Base-by-base conservation (phyloP, 1,140 invertebrate species). In the Portunus trituberculatus region DNA sequence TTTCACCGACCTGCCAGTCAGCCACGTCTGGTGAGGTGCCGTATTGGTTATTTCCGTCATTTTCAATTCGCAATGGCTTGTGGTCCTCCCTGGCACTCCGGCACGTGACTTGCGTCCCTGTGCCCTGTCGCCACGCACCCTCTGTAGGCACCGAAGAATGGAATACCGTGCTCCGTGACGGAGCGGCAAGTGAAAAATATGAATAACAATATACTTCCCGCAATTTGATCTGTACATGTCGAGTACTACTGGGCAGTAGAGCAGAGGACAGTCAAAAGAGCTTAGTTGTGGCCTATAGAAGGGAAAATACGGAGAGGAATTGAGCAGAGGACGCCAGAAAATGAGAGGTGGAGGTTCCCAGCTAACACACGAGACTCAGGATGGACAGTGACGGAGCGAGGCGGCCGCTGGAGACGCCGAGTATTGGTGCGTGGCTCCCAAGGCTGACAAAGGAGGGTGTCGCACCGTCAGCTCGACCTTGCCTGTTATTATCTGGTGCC, bases 361-460 rank as follows among this genome's bases (percentile, higher is more conserved):
- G 67, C 20, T 8, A n/a, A 76, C 20, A n/a, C 67, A 20, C 67
- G 67, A 20, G 6, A 25, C 67, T 76, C 67, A 12, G n/a, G 67
- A 25, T 25, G 67, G 67, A 76, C 67, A 76, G 67, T 76, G 67
- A 76, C 67, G 67, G 67, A 76, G n/a, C 67, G 67, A 76, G 67
- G 67, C 25, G 67, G 67, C 20, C 67, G 6, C 67, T 7, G 52
- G 67, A 76, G 67, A 76, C 67, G 67, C 67, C 25, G 67, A 20
- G 67, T 76, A 76, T 76, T 76, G 67, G 67, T 16, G 52, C 20
- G 12, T 59, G 52, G 52, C 52, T 59, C 67, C n/a, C 67, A n/a
- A n/a, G 67, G 67, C 67, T 76, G 67, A 76, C 67, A 76, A n/a
- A 76, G 67, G 67, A 76, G 67, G 67, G 67, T 76, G 67, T 76